Evolutionary conservation across 2,888 invertebrate species (phyloP).

Genomic region (Rhaphigaster nebulosa): DNA sequence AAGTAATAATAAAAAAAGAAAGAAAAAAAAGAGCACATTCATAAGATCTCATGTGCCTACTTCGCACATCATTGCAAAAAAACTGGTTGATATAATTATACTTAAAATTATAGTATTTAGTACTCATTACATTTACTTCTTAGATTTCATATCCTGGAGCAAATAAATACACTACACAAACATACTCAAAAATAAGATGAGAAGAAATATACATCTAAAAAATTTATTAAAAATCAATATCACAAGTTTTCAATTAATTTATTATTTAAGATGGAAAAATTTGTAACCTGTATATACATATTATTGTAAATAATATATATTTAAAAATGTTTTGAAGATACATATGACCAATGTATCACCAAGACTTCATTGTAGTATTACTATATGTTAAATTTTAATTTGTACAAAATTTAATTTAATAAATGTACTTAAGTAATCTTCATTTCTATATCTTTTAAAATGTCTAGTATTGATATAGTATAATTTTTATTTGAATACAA

Average conservation of each 20-base stretch:
- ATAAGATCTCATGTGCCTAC: background rate
- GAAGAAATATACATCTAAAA: background rate
- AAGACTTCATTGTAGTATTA: conserved; percentile 36
- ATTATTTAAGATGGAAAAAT: background rate
- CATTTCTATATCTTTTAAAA: background rate
- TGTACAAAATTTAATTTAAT: conserved; percentile 32
- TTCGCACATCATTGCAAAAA: background rate
- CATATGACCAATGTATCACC: conserved; percentile 35
- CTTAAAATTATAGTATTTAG: background rate
- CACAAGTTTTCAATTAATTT: background rate
- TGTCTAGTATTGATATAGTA: background rate
- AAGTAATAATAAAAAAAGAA: background rate
- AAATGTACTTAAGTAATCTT: conserved; percentile 39
- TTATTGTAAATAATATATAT: conserved; percentile 42
- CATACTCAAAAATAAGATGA: background rate
- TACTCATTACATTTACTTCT: background rate
- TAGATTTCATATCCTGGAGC: background rate
- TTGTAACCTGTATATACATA: conserved; percentile 10
- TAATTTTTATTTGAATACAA: background rate
- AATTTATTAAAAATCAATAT: background rate
- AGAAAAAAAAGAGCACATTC: no score
- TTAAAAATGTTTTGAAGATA: conserved; percentile 42
- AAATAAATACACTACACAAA: background rate
- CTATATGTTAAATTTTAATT: background rate
- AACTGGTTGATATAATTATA: background rate